A percentile compares a stretch with the other conserved stretches of the same genome.
These are phyloP conservation scores for Leptodactylus fallax DNA, from an alignment of 2,797 vertebrate genomes.

Conservation along the genomic window DNA sequence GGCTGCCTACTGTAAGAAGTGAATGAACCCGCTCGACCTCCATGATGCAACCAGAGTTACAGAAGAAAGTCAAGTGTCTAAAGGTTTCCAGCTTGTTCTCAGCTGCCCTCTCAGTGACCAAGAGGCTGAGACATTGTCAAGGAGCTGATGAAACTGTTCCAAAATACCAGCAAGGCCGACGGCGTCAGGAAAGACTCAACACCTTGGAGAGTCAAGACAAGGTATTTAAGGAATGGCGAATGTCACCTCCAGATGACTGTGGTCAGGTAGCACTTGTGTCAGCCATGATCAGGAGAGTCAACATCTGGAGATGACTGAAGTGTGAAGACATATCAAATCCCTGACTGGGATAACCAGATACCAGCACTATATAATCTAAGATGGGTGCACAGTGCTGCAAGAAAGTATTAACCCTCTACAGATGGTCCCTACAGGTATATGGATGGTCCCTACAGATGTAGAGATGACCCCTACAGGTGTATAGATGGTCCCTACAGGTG, in stretches of 20 bases:
- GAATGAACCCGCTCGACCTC: neutral
- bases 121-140: constrained; percentile 7
- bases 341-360: too few species aligned
- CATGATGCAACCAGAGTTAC: neutral
- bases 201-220: constrained; percentile 5
- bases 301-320: neutral
- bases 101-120: neutral
- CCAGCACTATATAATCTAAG: neutral
- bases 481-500: too few species aligned
- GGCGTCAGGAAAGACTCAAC: neutral
- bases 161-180: constrained; percentile 20
- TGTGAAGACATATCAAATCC: neutral
- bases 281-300: neutral
- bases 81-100: neutral
- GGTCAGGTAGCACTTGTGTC: constrained; percentile 26
- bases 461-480: too few species aligned
- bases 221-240: constrained; percentile 33
- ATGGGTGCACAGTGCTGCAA: too few species aligned
- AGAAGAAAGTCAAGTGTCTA: constrained; percentile 3
- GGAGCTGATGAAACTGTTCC: constrained; percentile 14
- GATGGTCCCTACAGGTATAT: too few species aligned
- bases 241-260: neutral
- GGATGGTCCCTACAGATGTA: too few species aligned
- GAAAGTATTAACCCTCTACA: neutral
- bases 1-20: neutral